phyloP scores from a whole-genome alignment of 2,888 invertebrate genomes.

The Tanytarsus gracilentus region DNA sequence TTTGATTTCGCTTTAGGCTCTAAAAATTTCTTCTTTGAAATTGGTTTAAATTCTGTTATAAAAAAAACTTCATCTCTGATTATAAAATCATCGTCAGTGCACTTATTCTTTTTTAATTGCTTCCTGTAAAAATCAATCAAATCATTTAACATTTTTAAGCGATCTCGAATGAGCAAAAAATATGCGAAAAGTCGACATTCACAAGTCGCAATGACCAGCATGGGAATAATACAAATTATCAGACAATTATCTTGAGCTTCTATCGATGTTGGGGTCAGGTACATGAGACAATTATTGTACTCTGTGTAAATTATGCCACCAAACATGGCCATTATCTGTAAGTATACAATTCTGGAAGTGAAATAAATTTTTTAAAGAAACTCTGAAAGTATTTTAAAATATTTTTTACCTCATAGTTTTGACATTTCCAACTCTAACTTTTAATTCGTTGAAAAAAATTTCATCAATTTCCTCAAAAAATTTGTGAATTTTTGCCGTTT shows the following conservation, averaged over 20 bases:
- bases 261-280: not conserved
- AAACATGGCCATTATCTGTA: not conserved
- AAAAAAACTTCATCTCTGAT: not conserved
- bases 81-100: not conserved
- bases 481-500: not conserved
- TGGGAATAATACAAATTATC: constrained; percentile 19
- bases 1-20: not conserved
- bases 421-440: constrained; percentile 6
- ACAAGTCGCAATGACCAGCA: constrained; percentile 15
- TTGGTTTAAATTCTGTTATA: not conserved
- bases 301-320: not conserved
- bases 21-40: too few species aligned
- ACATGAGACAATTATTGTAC: not conserved
- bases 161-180: constrained; percentile 8
- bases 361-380: not conserved
- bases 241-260: not conserved
- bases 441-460: not conserved
- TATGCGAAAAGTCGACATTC: constrained; percentile 23
- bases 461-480: not conserved
- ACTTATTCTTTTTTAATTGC: not conserved
- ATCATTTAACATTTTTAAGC: constrained; percentile 17
- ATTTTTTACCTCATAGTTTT: not conserved
- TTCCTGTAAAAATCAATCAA: not conserved
- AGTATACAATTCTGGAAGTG: not conserved
- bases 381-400: not conserved